Evolutionary conservation across 2,888 invertebrate genomes (phyloP).

Genomic region (Drosophila macrospina): DNA sequence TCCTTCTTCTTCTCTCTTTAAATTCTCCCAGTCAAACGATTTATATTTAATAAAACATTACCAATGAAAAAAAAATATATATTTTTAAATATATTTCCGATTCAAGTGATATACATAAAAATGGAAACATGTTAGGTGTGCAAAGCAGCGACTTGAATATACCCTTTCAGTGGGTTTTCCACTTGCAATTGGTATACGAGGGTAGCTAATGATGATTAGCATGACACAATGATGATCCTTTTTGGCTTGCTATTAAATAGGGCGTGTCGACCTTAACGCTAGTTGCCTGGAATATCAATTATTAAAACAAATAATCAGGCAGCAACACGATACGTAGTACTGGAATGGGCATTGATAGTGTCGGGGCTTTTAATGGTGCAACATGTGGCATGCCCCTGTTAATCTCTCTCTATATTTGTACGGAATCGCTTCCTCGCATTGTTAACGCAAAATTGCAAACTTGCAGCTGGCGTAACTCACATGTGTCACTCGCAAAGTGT

Average conservation of each 20-base stretch:
- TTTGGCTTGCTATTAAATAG: conserved; percentile 24
- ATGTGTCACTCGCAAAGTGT: conserved; percentile 21
- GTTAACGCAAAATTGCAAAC: conserved; percentile 26
- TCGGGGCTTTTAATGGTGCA: conserved; percentile 8
- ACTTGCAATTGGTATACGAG: conserved; percentile 13
- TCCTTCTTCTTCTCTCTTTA: too few relatives aligned
- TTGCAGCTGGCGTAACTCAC: conserved; percentile 23
- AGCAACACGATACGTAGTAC: neutral
- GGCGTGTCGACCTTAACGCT: conserved; percentile 42
- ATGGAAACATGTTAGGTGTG: too few relatives aligned
- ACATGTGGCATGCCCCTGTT: conserved; percentile 1
- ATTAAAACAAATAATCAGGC: conserved; percentile 22
- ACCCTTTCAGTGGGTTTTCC: neutral
- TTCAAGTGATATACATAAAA: too few relatives aligned
- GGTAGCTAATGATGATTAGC: conserved; percentile 15
- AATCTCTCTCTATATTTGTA: neutral
- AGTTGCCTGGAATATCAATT: conserved; percentile 35
- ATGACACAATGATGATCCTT: conserved; percentile 11
- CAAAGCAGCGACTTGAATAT: too few relatives aligned
- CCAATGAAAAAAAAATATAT: too few relatives aligned
- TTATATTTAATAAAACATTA: too few relatives aligned
- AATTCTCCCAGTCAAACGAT: too few relatives aligned
- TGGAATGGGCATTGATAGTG: conserved; percentile 1
- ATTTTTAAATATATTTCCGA: too few relatives aligned
- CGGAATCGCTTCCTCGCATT: conserved; percentile 14